Evolutionary conservation across 2,888 invertebrate species (phyloP).

Genomic region (Spodoptera littoralis): DNA sequence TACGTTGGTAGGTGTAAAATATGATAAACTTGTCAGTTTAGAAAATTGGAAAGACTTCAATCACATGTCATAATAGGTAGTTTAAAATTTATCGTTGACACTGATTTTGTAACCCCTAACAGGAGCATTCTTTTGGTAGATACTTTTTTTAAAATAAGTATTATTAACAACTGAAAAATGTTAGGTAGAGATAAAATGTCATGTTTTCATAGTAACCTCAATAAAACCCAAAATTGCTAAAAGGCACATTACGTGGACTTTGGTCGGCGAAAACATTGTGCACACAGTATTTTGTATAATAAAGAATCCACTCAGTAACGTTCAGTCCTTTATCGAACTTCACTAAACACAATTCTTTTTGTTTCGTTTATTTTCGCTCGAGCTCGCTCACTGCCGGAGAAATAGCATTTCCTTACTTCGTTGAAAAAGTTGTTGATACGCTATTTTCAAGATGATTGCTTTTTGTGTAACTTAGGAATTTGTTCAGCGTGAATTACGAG

Average conservation of each 20-base stretch:
- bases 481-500: slow-evolving; percentile 34
- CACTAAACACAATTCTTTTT: slow-evolving; percentile 41
- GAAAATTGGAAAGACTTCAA: too few relatives aligned
- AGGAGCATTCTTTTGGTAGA: too few relatives aligned
- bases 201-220: not conserved
- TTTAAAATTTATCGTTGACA: too few relatives aligned
- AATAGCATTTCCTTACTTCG: slow-evolving; percentile 39
- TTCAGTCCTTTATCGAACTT: slow-evolving; percentile 22
- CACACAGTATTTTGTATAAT: slow-evolving; percentile 6
- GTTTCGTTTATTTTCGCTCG: slow-evolving; percentile 34
- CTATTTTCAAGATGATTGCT: slow-evolving; percentile 46
- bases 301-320: slow-evolving; percentile 18
- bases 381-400: slow-evolving; percentile 27
- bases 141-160: too few relatives aligned
- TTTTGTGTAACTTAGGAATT: slow-evolving; percentile 42
- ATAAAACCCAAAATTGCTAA: not conserved
- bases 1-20: too few relatives aligned
- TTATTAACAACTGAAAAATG: too few relatives aligned
- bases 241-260: slow-evolving; percentile 1
- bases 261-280: not conserved
- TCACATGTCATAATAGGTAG: too few relatives aligned
- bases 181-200: too few relatives aligned
- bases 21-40: too few relatives aligned
- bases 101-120: too few relatives aligned
- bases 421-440: slow-evolving; percentile 44